These are phyloP conservation scores for Eupithecia tripunctaria DNA, from an alignment of 2,888 invertebrate species.

Conservation along the genomic window DNA sequence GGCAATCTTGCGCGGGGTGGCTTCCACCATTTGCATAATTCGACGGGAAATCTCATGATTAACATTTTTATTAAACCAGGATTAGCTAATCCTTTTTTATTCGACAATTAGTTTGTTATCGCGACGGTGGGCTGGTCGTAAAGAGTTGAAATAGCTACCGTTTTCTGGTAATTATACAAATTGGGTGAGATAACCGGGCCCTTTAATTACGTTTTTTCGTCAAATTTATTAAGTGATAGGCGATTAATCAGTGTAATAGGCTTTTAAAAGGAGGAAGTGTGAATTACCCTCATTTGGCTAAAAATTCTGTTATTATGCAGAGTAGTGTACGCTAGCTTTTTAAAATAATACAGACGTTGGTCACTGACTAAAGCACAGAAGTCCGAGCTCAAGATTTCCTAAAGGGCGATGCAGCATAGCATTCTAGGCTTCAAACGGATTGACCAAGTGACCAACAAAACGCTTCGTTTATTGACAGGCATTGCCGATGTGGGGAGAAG, in stretches of 20 bases:
- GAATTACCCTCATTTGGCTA: conserved; percentile 4
- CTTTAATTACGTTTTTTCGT: conserved; percentile 65
- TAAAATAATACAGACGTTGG: not conserved
- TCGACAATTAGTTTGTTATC: conserved; percentile 84
- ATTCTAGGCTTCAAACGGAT: no score
- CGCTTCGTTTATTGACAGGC: no score
- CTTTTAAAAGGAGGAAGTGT: conserved; percentile 24
- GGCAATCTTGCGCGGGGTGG: conserved; percentile 46
- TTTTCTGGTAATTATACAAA: conserved; percentile 79
- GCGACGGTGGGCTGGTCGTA: conserved; percentile 73
- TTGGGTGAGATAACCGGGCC: conserved; percentile 68
- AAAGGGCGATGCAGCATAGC: no score
- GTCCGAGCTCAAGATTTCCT: no score
- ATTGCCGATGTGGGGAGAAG: no score
- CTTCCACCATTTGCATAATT: conserved; percentile 75
- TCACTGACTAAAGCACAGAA: no score
- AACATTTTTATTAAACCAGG: conserved; percentile 84
- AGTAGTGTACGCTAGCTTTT: not conserved
- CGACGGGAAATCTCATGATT: conserved; percentile 79
- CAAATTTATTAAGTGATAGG: conserved; percentile 63
- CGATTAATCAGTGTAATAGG: conserved; percentile 48
- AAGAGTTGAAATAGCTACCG: conserved; percentile 79
- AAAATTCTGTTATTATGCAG: not conserved
- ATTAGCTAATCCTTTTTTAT: conserved; percentile 84
- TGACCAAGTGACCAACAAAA: no score